phyloP scores from a whole-genome alignment of 23 tunicate genomes.

The Halocynthia aurantium region DNA sequence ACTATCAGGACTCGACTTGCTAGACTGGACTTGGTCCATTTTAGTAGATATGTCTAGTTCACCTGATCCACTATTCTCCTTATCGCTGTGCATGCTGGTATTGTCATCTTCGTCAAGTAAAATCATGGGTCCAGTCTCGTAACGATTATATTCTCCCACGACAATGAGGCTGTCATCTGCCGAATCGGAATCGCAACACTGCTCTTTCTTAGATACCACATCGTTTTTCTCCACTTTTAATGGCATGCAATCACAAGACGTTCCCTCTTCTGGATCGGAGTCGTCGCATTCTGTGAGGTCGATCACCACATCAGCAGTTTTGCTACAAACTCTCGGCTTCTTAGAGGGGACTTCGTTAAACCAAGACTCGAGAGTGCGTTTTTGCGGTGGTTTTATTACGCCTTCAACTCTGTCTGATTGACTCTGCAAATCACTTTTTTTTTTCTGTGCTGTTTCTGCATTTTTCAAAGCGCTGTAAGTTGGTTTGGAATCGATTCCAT shows the following conservation, averaged over 20 bases:
- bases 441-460: no score
- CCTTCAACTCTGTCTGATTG: no score
- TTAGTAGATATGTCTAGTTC: no score
- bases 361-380: neutral
- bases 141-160: slow-evolving; percentile 17
- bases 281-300: slow-evolving; percentile 21
- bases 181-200: neutral
- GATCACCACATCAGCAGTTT: neutral
- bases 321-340: neutral
- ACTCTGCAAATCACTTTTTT: no score
- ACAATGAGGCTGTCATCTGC: slow-evolving; percentile 2
- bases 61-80: no score
- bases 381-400: no score
- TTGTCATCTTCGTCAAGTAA: slow-evolving; percentile 7
- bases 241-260: neutral
- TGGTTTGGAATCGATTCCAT: no score
- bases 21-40: no score
- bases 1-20: no score
- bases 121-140: slow-evolving; percentile 15
- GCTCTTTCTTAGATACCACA: no score
- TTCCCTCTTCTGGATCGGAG: slow-evolving; percentile 4
- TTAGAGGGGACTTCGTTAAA: neutral
- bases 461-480: no score
- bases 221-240: no score
- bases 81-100: neutral